phyloP scores from a whole-genome alignment of 2,113 vertebrate species.

The Tautogolabrus adspersus region DNA sequence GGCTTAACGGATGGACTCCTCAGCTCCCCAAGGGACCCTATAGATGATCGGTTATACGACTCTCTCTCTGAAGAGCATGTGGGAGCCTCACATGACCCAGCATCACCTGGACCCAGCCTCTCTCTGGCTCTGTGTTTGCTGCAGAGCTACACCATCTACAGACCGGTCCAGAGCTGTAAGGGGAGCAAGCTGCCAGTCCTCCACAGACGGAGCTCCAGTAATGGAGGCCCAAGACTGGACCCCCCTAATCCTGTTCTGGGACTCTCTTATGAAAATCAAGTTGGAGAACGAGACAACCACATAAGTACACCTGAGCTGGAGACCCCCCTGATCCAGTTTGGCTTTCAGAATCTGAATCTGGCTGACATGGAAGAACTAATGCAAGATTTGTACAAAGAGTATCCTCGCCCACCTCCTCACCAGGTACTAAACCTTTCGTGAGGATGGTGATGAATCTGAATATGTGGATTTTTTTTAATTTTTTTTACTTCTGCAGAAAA shows the following conservation, averaged over 20 bases:
- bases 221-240: slow-evolving; percentile 67
- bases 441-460: slow-evolving; percentile 3
- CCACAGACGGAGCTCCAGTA: slow-evolving; percentile 75
- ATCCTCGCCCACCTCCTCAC: slow-evolving; percentile 86
- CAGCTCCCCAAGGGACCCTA: slow-evolving; percentile 57
- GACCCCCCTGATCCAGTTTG: slow-evolving; percentile 77
- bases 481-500: neutral
- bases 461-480: neutral
- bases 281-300: slow-evolving; percentile 45
- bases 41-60: slow-evolving; percentile 84
- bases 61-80: slow-evolving; percentile 81
- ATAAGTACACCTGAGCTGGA: slow-evolving; percentile 72
- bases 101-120: slow-evolving; percentile 70
- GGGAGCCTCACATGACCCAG: slow-evolving; percentile 57
- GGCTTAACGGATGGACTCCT: slow-evolving; percentile 76
- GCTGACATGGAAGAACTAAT: slow-evolving; percentile 88
- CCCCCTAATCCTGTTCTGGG: slow-evolving; percentile 59
- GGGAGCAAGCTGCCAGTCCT: slow-evolving; percentile 92
- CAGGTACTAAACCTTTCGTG: slow-evolving; percentile 82
- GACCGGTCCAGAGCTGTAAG: slow-evolving; percentile 85
- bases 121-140: slow-evolving; percentile 88
- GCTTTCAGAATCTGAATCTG: slow-evolving; percentile 77
- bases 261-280: slow-evolving; percentile 39
- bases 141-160: slow-evolving; percentile 85
- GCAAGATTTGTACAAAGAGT: slow-evolving; percentile 91